These are phyloP conservation scores for Orchesella cincta DNA, from an alignment of 1,140 invertebrate species.

Conservation along the genomic window DNA sequence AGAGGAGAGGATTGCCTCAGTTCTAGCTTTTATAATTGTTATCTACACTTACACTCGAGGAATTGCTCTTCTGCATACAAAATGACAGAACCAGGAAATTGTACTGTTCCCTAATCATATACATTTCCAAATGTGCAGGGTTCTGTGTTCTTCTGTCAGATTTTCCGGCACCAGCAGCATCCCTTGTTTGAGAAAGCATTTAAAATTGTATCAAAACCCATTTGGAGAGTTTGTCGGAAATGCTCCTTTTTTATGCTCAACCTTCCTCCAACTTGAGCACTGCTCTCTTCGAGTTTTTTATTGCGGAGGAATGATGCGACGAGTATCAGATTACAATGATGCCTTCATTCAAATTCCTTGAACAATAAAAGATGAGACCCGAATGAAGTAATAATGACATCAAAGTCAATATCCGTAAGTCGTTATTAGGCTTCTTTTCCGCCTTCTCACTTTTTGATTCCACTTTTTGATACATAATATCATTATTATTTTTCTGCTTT, in stretches of 20 bases:
- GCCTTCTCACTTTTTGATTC: neutral
- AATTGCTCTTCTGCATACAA: no score
- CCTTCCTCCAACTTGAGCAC: neutral
- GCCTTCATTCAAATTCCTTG: neutral
- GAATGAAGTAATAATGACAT: conserved; percentile 12
- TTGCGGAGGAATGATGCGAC: no score
- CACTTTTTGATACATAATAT: neutral
- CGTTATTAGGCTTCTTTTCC: neutral
- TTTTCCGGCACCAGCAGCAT: no score
- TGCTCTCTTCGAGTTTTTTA: neutral
- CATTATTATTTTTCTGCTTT: neutral
- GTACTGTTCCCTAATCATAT: no score
- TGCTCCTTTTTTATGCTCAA: neutral
- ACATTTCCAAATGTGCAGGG: no score
- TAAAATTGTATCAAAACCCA: neutral
- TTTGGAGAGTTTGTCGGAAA: neutral
- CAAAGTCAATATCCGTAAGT: conserved; percentile 4
- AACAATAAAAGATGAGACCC: neutral
- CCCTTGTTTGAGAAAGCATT: neutral
- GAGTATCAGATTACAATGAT: no score
- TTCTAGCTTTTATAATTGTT: no score
- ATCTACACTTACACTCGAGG: no score
- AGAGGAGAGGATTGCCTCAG: no score
- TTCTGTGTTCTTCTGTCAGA: no score
- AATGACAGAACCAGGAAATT: no score